Base-by-base conservation (phyloP, 2,797 vertebrate genomes). In the Cichlasoma orientale region DNA sequence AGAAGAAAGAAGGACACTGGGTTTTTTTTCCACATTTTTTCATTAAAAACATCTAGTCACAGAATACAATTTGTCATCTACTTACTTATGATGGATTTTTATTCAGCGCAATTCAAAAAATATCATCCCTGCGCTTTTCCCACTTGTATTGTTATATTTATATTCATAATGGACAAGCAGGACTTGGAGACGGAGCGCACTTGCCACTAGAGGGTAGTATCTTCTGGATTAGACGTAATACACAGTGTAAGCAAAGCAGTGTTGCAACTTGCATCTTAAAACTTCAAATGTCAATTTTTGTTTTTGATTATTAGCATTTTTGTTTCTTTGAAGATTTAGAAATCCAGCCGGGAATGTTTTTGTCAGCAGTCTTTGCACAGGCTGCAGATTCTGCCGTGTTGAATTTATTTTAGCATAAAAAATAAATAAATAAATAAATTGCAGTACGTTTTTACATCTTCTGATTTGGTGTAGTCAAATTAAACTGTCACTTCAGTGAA, bases 191-290 rank as follows among this genome's bases (percentile, higher is more conserved):
- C 18, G 33, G 56, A 72, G 56, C 76, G 61, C 47, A 52, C 54
- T 85, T 80, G 74, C 95, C 95, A 95, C 95, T 93, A 95, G 94
- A 94, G 95, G 94, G 94, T 92, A 91, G 89, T 91, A 88, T 90
- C 61, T 86, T 93, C 93, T 93, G 91, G 79, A 89, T 78, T 81
- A 79, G 71, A 77, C 78, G 68, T 55, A 85, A 76, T 73, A 75
- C 57, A 61, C 50, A 66, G 72, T 82, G 44, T 77, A 56, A 85
- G 71, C 58, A 78, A 72, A 82, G 27, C 78, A 74, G 31, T 78
- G 19, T 53, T 83, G 69, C 59, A 71, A 16, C 55, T 82, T 72
- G 2, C 56, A 56, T 75, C 13, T 61, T 52, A 53, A 29, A 81
- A 80, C 44, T 47, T 31, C 6, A 68, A 36, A 70, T 50, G 31